Evolutionary conservation across 37 sponge, comb jelly and placozoan genomes (phyloP), one percentile per base, ranked within the genome.

Genomic region (Tethya wilhelma): DNA sequence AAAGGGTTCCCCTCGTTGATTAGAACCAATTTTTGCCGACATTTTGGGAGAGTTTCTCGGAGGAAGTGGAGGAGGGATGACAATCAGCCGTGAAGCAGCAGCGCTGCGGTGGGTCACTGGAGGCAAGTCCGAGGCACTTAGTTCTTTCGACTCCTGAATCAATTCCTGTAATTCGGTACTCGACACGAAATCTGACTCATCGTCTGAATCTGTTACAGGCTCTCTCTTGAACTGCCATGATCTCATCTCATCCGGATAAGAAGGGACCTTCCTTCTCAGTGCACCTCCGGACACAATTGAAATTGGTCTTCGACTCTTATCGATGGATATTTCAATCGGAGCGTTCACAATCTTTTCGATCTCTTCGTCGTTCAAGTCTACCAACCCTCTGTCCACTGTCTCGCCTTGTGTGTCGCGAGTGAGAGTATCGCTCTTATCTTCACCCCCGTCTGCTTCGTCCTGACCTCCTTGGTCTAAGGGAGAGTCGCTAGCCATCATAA

Each of bases 401-500:
- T 19, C 25, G 20, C n/a, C n/a, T n/a, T n/a, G n/a, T n/a, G 62
- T 29, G 5, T 59, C 4, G n/a, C 25, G 62, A 59, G 62, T 59
- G 7, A 59, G 62, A 59, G 62, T 40, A 6, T 26, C 43, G 12
- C 8, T 40, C 38, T 14, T 26, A 30, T 1, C 69, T 34, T 14
- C 42, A 9, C 69, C 69, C 22, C 38, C 42, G 2, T 9, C 59
- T 9, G 12, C 59, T 14, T 28, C 59, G 22, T 38, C 69, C 36
- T 69, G 43, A 40, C 23, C 69, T 41, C 43, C 25, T 53, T 23
- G 31, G 29, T 71, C 31, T 19, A 53, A 23, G 33, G 31, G 41
- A 49, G 73, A 74, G 12, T 74, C 74, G 31, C 33, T 34, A 20
- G 74, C 74, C 38, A 58, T 74, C 58, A 28, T 56, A 45, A 74